Evolutionary conservation across 1,140 invertebrate species (phyloP).

Genomic region (Gonioctena quinquepunctata): DNA sequence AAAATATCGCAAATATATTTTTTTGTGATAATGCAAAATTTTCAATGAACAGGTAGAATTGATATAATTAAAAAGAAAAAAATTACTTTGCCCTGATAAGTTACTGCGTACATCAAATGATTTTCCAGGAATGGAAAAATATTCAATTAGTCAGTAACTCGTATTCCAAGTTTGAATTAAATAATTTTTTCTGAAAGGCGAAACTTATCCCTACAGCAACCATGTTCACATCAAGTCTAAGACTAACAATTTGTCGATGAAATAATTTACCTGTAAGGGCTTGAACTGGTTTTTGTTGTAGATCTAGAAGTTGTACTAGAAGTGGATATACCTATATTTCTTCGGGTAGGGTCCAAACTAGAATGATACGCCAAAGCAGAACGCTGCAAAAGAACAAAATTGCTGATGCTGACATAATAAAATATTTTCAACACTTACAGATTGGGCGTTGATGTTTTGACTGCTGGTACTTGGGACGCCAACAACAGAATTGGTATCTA

Average conservation of each 20-base stretch:
- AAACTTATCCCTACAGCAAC: no score
- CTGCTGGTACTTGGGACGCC: conserved; percentile 68
- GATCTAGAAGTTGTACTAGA: conserved; percentile 92
- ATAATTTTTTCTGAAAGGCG: neutral
- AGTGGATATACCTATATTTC: conserved; percentile 93
- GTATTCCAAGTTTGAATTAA: no score
- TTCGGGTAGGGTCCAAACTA: conserved; percentile 61
- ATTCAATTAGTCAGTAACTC: no score
- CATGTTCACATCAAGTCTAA: no score
- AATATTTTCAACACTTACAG: conserved; percentile 56
- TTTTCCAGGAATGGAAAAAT: no score
- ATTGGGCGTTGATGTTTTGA: conserved; percentile 69
- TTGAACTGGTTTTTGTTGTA: conserved; percentile 91
- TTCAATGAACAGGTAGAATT: no score
- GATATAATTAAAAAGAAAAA: neutral
- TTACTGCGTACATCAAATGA: no score
- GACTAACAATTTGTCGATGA: neutral
- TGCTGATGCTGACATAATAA: no score
- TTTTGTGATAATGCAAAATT: no score
- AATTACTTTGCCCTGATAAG: no score
- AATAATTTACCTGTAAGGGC: conserved; percentile 73
- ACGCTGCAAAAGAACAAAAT: conserved; percentile 59
- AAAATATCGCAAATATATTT: no score
- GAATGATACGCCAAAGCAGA: conserved; percentile 84
- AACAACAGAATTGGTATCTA: conserved; percentile 72